Conservation (phyloP, 2,888 invertebrate genomes). For the Mimas tiliae region DNA sequence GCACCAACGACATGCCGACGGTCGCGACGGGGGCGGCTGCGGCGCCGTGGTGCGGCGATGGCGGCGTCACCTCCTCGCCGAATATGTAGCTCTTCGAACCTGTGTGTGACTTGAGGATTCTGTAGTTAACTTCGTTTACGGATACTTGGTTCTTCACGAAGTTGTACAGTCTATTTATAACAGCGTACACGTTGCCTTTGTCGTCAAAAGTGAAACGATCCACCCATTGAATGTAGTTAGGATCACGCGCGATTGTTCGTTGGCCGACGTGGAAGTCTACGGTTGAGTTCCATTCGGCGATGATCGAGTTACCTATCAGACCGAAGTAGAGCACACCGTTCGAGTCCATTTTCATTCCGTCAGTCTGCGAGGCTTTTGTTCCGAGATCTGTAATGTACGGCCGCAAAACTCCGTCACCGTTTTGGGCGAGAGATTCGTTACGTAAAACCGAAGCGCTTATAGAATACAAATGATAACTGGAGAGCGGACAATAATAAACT, state of each 20-base stretch:
- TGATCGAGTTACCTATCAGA: slow-evolving; percentile 87
- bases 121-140: slow-evolving; percentile 86
- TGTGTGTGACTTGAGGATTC: slow-evolving; percentile 86
- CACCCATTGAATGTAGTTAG: slow-evolving; percentile 89
- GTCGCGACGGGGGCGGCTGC: slow-evolving; percentile 52
- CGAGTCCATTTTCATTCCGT: slow-evolving; percentile 91
- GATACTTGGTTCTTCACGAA: slow-evolving; percentile 86
- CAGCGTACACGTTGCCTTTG: slow-evolving; percentile 86
- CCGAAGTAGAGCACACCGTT: slow-evolving; percentile 88
- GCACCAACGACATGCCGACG: slow-evolving; percentile 57
- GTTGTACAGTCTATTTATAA: slow-evolving; percentile 88
- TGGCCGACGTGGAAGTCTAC: slow-evolving; percentile 85
- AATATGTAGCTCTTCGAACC: slow-evolving; percentile 88
- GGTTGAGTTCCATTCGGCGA: slow-evolving; percentile 89
- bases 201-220: slow-evolving; percentile 89
- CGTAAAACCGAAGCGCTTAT: slow-evolving; percentile 86
- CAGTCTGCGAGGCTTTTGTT: slow-evolving; percentile 87
- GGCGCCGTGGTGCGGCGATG: slow-evolving; percentile 47
- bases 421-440: slow-evolving; percentile 75
- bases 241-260: slow-evolving; percentile 87
- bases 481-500: slow-evolving; percentile 88
- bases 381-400: slow-evolving; percentile 86
- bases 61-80: slow-evolving; percentile 61
- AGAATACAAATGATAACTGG: slow-evolving; percentile 88
- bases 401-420: slow-evolving; percentile 63